Conservation (phyloP, 2,797 vertebrate species). For the Decapterus maruadsi region DNA sequence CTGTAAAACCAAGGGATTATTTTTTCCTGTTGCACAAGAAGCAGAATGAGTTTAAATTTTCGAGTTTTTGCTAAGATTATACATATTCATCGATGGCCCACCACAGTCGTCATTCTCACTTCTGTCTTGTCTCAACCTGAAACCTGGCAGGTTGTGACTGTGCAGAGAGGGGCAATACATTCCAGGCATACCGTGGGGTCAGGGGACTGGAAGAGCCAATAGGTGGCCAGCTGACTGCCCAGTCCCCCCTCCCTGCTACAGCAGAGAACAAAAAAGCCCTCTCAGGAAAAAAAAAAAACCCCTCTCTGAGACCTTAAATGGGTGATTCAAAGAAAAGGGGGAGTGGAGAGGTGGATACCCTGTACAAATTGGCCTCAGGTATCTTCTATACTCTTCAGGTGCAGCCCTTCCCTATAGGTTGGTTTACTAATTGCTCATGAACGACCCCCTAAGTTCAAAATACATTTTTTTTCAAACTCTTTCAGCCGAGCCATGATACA, state of each 20-base stretch:
- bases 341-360: conserved; percentile 35
- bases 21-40: neutral
- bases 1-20: conserved; percentile 1
- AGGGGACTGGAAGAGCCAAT: conserved; percentile 82
- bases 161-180: conserved; percentile 82
- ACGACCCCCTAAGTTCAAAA: neutral
- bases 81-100: conserved; percentile 25
- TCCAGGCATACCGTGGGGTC: conserved; percentile 84
- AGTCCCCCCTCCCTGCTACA: conserved; percentile 63
- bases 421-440: conserved; percentile 26
- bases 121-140: conserved; percentile 86
- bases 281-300: conserved; percentile 41
- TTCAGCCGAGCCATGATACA: conserved; percentile 29
- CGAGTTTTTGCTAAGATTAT: neutral
- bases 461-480: conserved; percentile 18
- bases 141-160: conserved; percentile 81
- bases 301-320: conserved; percentile 45
- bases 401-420: conserved; percentile 20
- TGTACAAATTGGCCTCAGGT: conserved; percentile 74
- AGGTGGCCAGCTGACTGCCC: conserved; percentile 78
- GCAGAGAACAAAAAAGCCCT: conserved; percentile 71
- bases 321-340: conserved; percentile 49
- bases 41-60: neutral
- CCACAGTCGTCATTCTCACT: conserved; percentile 57
- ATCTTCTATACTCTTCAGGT: conserved; percentile 56